Evolutionary conservation across 2,888 invertebrate genomes (phyloP), one percentile per base, ranked within the genome.

Genomic region (Helicoverpa assulta): DNA sequence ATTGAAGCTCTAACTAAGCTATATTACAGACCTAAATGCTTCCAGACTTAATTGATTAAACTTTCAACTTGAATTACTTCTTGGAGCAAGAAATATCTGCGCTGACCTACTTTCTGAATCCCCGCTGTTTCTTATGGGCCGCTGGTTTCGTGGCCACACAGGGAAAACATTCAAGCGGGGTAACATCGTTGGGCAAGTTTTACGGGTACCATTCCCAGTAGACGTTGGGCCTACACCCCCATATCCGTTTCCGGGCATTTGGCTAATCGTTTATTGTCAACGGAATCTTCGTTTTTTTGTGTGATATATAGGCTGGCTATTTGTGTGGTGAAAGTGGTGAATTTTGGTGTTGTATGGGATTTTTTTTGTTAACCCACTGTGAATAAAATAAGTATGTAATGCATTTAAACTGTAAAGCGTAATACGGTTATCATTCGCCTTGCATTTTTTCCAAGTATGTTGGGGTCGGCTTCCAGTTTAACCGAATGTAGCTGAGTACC

Each of bases 241-340:
- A 76, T 78, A 86, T 85, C 80, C 78, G 80, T 80, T 82, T 81
- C 83, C 81, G 80, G 84, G 81, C 87, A 87, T 87, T 85, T 76
- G 85, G 86, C 85, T 89, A 88, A 90, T 88, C 88, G 90, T 86
- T 89, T 85, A 86, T 85, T 83, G 86, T 83, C 80, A 80, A 78
- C 75, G 71, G 62, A 83, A 71, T 83, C 70, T 73, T 75, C 75
- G 67, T 69, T 60, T 53, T 53, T 53, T 26, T 53, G 26, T 67
- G 68, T 73, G 70, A 78, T 70, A 65, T 76, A 73, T 76, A 62
- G 19, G 61, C 52, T 67, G n/a, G 14, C 16, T 37, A 50, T 14
- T 51, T 50, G 55, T 62, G 59, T 70, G 18, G 53, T 43, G 18
- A 53, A 68, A 52, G 50, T 72, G 63, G 47, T 52, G 26, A 59